These are phyloP conservation scores for Orthosia cruda DNA, from an alignment of 2,888 invertebrate genomes.

Conservation along the genomic window DNA sequence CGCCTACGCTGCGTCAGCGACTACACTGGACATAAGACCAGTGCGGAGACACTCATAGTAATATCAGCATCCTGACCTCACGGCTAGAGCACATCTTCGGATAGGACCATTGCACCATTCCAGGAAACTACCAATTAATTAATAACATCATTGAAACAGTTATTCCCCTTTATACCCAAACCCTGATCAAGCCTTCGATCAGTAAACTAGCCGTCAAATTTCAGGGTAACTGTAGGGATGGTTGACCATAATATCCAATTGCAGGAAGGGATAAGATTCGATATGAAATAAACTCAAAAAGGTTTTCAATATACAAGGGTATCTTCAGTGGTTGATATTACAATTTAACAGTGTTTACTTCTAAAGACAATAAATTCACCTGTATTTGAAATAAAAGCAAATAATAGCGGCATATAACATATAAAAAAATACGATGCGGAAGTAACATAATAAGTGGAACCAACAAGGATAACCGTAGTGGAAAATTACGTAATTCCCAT, in stretches of 20 bases:
- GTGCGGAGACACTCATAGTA: constrained; percentile 1
- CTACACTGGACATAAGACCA: neutral
- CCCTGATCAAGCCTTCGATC: neutral
- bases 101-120: constrained; percentile 6
- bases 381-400: constrained; percentile 1
- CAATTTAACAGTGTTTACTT: constrained; percentile 1
- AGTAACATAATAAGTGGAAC: constrained; percentile 50
- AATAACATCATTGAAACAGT: neutral
- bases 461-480: constrained; percentile 57
- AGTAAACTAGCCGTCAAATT: neutral
- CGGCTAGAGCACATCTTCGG: neutral
- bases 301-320: neutral
- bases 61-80: neutral
- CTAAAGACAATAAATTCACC: neutral
- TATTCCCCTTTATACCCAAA: constrained; percentile 2
- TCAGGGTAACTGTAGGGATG: neutral
- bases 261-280: neutral
- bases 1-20: neutral
- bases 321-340: neutral
- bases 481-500: constrained; percentile 62
- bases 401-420: constrained; percentile 9
- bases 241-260: neutral
- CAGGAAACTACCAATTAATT: constrained; percentile 20
- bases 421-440: constrained; percentile 29
- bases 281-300: neutral